Percentiles rank a stretch among this genome's conserved stretches.
phyloP scores from a whole-genome alignment of 2,888 invertebrate species.

The Drosophila stalkeri region DNA sequence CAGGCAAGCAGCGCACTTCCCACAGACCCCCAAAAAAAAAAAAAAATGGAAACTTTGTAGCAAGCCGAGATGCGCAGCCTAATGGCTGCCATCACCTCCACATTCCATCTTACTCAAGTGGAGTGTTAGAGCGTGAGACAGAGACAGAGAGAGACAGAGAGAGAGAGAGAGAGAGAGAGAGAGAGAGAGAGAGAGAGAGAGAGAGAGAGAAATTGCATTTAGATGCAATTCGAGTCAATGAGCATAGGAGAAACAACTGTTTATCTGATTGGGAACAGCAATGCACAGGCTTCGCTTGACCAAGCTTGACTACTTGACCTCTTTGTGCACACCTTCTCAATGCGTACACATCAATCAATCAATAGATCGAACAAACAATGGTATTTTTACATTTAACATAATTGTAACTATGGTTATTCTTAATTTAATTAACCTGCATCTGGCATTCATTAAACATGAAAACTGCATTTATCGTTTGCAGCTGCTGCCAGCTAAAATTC shows the following conservation, averaged over 20 bases:
- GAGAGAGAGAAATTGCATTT: slow-evolving; percentile 12
- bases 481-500: background rate
- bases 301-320: slow-evolving; percentile 12
- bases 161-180: background rate
- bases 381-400: background rate
- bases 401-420: background rate
- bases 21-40: slow-evolving; percentile 29
- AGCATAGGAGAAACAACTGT: slow-evolving; percentile 15
- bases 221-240: slow-evolving; percentile 28
- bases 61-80: slow-evolving; percentile 22
- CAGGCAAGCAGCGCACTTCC: slow-evolving; percentile 33
- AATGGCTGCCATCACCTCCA: slow-evolving; percentile 8
- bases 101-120: background rate
- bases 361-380: slow-evolving; percentile 29
- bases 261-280: slow-evolving; percentile 4
- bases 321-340: slow-evolving; percentile 15
- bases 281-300: slow-evolving; percentile 4
- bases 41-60: slow-evolving; percentile 37
- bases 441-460: background rate
- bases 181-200: background rate
- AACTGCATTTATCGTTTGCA: background rate
- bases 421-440: background rate
- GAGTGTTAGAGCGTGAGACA: background rate
- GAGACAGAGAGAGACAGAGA: background rate
- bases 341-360: slow-evolving; percentile 29